phyloP scores from a whole-genome alignment of 2,113 vertebrate genomes.

The Lynx canadensis region DNA sequence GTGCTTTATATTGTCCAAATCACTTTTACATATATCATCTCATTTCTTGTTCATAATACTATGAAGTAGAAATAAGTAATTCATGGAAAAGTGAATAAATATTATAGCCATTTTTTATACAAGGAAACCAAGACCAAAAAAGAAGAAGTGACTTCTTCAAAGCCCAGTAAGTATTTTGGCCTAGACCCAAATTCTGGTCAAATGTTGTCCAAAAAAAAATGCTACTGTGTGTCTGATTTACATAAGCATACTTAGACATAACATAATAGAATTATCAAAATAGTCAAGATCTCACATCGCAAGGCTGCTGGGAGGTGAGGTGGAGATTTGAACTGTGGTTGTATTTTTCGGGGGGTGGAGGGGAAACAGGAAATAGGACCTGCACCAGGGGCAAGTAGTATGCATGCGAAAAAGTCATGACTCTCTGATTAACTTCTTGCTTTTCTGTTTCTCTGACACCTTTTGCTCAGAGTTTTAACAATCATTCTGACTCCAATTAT shows the following conservation, averaged over 20 bases:
- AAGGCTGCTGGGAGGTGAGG: too few relatives aligned
- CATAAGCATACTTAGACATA: background rate
- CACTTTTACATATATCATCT: background rate
- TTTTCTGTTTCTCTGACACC: background rate
- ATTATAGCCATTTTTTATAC: background rate
- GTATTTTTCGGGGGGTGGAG: background rate
- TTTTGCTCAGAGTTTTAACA: background rate
- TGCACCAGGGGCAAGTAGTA: background rate
- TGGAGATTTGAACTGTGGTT: background rate
- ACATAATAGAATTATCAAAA: background rate
- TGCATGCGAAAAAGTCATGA: background rate
- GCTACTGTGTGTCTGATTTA: background rate
- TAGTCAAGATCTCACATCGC: background rate
- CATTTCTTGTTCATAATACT: background rate
- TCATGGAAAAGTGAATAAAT: background rate
- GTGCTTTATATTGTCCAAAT: background rate
- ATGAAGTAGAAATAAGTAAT: background rate
- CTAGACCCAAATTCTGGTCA: background rate
- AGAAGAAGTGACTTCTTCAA: conserved; percentile 13
- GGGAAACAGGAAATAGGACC: background rate
- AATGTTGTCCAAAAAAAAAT: background rate
- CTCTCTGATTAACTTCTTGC: background rate
- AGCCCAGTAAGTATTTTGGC: background rate
- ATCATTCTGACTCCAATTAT: background rate
- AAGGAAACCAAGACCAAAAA: background rate